phyloP scores from a whole-genome alignment of 2,888 invertebrate genomes.

The Plebejus melissa region DNA sequence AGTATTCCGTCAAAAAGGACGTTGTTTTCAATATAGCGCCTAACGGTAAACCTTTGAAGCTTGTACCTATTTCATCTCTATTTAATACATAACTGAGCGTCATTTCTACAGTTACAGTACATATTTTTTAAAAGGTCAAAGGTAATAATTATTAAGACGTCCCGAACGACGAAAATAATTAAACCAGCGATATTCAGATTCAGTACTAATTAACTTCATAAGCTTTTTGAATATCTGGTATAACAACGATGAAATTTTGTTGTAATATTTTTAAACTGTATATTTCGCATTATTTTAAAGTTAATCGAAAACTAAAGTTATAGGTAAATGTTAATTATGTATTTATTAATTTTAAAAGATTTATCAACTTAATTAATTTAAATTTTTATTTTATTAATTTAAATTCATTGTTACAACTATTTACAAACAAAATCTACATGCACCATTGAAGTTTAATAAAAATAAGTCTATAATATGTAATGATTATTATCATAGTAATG shows the following conservation, averaged over 20 bases:
- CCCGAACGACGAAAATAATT: neutral
- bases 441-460: too few species aligned
- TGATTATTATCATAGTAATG: neutral
- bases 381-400: too few species aligned
- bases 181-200: neutral
- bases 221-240: neutral
- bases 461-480: neutral
- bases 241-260: neutral
- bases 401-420: neutral
- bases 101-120: too few species aligned
- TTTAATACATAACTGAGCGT: too few species aligned
- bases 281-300: neutral
- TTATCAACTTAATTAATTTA: too few species aligned
- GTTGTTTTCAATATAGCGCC: too few species aligned
- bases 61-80: too few species aligned
- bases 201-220: neutral
- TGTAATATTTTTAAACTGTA: neutral
- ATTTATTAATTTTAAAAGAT: too few species aligned
- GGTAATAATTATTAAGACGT: neutral
- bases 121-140: too few species aligned
- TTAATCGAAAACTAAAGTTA: neutral
- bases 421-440: too few species aligned
- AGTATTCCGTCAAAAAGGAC: too few species aligned
- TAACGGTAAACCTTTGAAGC: too few species aligned
- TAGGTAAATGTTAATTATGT: neutral